Evolutionary conservation across 2,888 invertebrate species (phyloP), one percentile per base, ranked within the genome.

Genomic region (Epicampocera succincta): DNA sequence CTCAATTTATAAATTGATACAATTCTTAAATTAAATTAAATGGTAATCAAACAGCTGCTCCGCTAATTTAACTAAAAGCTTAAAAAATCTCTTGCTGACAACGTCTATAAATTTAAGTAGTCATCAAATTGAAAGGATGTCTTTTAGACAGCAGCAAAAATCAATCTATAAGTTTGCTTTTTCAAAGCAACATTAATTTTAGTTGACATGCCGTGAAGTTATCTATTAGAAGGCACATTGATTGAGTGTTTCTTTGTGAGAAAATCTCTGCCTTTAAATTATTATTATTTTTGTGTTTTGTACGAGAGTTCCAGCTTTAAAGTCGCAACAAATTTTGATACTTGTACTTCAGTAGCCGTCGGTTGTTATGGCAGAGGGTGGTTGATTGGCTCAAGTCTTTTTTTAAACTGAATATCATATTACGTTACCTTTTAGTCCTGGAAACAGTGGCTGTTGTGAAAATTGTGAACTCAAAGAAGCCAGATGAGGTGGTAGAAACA

Each of bases 401-500:
- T 68, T 40, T 40, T 65, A 48, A 13, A 54, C 6, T 19, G 38
- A 29, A 74, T 69, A 81, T 81, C 69, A 33, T 52, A 65, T 81
- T 77, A 50, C 87, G 88, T 92, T 92, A 95, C 96, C 96, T 95
- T 96, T 96, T 81, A 96, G 92, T 73, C 93, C 92, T 69, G 95
- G 94, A 91, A 97, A 97, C 86, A 97, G 93, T 8, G 96, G 96
- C 86, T 96, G 96, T 85, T 96, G 96, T 68, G 94, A 93, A 92
- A 96, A 94, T 92, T 94, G 93, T 86, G 96, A 94, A 65, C 95
- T 91, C 84, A 94, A 92, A 1, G 95, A 94, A 50, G 93, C 94
- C 87, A 96, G 92, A 90, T 96, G 96, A 13, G 96, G 96, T 65
- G 96, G 96, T 89, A 96, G 94, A 92, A 97, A 96, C 79, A 97